A percentile compares a stretch with the other conserved stretches of the same genome.
Evolutionary conservation across 2,113 vertebrate species (phyloP).

Genomic region (Coptodon bakossiorum): DNA sequence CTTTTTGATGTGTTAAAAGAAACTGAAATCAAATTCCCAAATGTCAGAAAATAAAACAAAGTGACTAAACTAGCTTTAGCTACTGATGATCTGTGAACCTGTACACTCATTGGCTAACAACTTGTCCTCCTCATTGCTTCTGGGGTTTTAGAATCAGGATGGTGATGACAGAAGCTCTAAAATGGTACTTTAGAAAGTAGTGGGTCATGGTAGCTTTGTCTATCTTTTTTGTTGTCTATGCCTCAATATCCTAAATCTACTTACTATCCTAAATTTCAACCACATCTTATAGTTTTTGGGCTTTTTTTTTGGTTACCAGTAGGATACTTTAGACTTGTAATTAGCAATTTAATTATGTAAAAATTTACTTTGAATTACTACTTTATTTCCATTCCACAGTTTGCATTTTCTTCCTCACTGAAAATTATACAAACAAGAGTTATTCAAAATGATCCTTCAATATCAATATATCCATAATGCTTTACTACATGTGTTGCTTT

Average conservation of each 20-base stretch:
- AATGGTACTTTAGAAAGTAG: background rate
- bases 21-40: background rate
- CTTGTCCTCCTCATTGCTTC: background rate
- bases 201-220: background rate
- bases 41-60: background rate
- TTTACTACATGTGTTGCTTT: background rate
- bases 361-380: background rate
- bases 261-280: background rate
- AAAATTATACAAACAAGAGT: background rate
- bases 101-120: background rate
- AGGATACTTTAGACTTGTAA: background rate
- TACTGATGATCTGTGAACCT: background rate
- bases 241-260: background rate
- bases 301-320: fast-evolving
- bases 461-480: background rate
- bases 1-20: background rate
- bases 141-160: background rate
- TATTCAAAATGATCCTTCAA: background rate
- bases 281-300: background rate
- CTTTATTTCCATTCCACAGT: background rate
- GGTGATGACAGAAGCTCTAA: background rate
- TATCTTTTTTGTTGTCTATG: background rate
- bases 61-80: background rate
- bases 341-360: background rate
- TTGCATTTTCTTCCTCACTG: background rate